Evolutionary conservation across 2,113 vertebrate genomes (phyloP).

Genomic region (Laticauda laticaudata): DNA sequence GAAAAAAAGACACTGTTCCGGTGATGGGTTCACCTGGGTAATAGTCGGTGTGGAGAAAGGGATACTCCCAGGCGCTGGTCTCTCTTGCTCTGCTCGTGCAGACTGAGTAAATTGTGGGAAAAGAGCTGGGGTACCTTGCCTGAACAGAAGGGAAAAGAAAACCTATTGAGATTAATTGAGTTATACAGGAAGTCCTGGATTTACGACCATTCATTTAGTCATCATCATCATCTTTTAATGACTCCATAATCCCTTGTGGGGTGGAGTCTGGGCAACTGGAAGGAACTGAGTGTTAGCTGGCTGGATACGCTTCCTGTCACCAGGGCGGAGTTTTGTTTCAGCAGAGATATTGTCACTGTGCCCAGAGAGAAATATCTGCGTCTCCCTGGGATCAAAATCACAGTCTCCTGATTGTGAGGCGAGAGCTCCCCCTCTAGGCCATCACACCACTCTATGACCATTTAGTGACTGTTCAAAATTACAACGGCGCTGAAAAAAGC

Average conservation of each 20-base stretch:
- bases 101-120: constrained; percentile 82
- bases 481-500: not conserved
- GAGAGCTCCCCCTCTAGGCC: no score
- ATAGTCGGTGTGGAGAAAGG: constrained; percentile 81
- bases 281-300: no score
- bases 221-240: no score
- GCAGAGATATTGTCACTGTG: no score
- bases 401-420: no score
- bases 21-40: constrained; percentile 74
- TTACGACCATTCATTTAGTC: not conserved
- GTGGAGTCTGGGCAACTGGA: no score
- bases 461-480: not conserved
- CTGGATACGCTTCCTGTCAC: no score
- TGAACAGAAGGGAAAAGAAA: constrained; percentile 35
- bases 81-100: constrained; percentile 80
- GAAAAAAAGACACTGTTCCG: not conserved
- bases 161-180: not conserved
- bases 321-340: no score
- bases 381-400: no score
- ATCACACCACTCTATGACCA: no score
- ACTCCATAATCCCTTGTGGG: no score
- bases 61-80: constrained; percentile 75
- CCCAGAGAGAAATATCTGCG: no score
- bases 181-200: not conserved
- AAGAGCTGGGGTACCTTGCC: constrained; percentile 87